These are phyloP conservation scores for Aphelinus certus DNA, from an alignment of 1,140 invertebrate genomes.

Conservation along the genomic window DNA sequence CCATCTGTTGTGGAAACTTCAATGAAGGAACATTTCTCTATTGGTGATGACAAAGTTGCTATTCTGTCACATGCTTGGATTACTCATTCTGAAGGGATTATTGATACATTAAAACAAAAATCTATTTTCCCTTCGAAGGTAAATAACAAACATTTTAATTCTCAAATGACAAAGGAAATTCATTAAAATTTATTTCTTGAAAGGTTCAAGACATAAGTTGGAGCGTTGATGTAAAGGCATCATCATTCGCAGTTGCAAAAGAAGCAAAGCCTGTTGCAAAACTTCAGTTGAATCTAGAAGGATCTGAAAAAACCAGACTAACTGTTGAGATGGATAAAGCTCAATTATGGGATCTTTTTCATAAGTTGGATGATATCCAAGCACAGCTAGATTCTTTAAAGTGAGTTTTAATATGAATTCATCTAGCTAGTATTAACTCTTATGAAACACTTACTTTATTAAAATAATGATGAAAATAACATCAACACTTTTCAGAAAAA, in stretches of 20 bases:
- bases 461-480: background rate
- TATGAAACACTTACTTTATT: background rate
- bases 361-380: constrained; percentile 59
- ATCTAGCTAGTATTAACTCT: too few species aligned
- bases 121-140: constrained; percentile 59
- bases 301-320: constrained; percentile 45
- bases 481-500: constrained; percentile 16
- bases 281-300: constrained; percentile 53
- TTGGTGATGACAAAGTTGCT: constrained; percentile 51
- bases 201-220: constrained; percentile 57
- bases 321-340: constrained; percentile 57
- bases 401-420: constrained; percentile 36
- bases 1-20: constrained; percentile 47
- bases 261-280: constrained; percentile 51
- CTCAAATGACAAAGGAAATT: too few species aligned
- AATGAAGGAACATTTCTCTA: constrained; percentile 52
- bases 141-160: background rate
- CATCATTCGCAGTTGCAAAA: constrained; percentile 53
- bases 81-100: constrained; percentile 53
- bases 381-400: constrained; percentile 57
- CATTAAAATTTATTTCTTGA: constrained; percentile 4
- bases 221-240: constrained; percentile 55
- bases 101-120: constrained; percentile 50
- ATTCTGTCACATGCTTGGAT: constrained; percentile 56
- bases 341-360: constrained; percentile 52